Conservation (phyloP, 2,113 vertebrate species). For the Lucifuga dentata region DNA sequence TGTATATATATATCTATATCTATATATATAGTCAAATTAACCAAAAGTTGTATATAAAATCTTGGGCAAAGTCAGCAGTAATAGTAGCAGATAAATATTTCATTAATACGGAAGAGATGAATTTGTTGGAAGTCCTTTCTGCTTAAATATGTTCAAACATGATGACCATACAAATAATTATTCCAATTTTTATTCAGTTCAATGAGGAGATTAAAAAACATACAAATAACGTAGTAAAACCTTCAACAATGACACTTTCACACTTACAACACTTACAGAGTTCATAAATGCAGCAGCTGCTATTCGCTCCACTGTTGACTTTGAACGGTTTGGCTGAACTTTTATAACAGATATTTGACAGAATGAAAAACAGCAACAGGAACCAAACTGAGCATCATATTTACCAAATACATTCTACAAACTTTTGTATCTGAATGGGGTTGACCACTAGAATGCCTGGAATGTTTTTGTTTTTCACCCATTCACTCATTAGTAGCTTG, state of each 20-base stretch:
- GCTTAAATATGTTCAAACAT: neutral
- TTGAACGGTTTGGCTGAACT: neutral
- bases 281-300: slow-evolving; percentile 46
- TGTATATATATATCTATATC: too few relatives aligned
- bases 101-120: neutral
- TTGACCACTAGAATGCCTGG: slow-evolving; percentile 6
- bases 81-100: too few relatives aligned
- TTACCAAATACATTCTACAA: neutral
- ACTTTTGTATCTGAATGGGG: neutral
- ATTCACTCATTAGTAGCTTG: too few relatives aligned
- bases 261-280: slow-evolving; percentile 55
- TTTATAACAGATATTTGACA: slow-evolving; percentile 2
- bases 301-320: neutral
- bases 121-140: neutral
- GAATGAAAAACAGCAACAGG: slow-evolving; percentile 7
- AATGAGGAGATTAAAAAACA: slow-evolving; percentile 64
- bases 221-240: slow-evolving; percentile 64
- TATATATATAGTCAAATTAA: too few relatives aligned
- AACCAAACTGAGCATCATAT: slow-evolving; percentile 17
- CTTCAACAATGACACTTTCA: slow-evolving; percentile 41
- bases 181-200: slow-evolving; percentile 59
- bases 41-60: too few relatives aligned
- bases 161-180: slow-evolving; percentile 31
- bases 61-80: too few relatives aligned
- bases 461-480: neutral